Evolutionary conservation across 1,140 invertebrate species (phyloP).

Genomic region (Drosophila bifasciata): DNA sequence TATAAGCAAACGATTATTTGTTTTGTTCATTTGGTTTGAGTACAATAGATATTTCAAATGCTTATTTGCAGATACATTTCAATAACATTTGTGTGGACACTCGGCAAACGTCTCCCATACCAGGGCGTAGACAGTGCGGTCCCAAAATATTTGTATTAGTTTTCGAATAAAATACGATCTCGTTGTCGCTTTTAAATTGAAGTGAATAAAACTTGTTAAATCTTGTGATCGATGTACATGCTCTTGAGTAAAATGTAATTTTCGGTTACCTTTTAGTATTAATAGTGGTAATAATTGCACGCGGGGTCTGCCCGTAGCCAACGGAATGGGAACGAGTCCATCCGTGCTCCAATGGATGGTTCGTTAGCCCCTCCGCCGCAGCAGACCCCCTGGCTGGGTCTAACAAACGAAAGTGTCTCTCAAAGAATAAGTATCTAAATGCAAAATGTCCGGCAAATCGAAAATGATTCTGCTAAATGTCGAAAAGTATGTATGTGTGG

Average conservation of each 20-base stretch:
- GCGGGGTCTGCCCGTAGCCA: slow-evolving; percentile 7
- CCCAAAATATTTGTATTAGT: slow-evolving; percentile 63
- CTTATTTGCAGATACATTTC: slow-evolving; percentile 76
- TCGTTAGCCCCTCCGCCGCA: slow-evolving; percentile 20
- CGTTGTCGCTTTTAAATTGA: slow-evolving; percentile 64
- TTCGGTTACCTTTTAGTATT: slow-evolving; percentile 21
- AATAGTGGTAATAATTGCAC: slow-evolving; percentile 38
- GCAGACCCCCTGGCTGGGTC: slow-evolving; percentile 1
- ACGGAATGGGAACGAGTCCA: slow-evolving; percentile 26
- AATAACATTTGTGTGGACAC: slow-evolving; percentile 64
- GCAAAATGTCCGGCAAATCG: slow-evolving; percentile 39
- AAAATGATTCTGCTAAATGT: slow-evolving; percentile 42
- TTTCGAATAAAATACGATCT: slow-evolving; percentile 78
- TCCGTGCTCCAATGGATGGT: slow-evolving; percentile 72
- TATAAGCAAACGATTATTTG: slow-evolving; percentile 82
- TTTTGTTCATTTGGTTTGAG: slow-evolving; percentile 67
- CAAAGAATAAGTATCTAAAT: slow-evolving; percentile 5
- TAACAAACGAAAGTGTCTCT: slow-evolving; percentile 6
- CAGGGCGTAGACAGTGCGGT: slow-evolving; percentile 12
- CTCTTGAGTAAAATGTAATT: slow-evolving; percentile 26
- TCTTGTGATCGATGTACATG: slow-evolving; percentile 28
- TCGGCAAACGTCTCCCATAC: slow-evolving; percentile 2
- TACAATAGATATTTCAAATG: slow-evolving; percentile 79
- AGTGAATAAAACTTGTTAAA: slow-evolving; percentile 58
- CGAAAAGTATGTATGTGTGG: slow-evolving; percentile 13